Evolutionary conservation across 2,888 invertebrate species (phyloP).

Genomic region (Torymus texanus): DNA sequence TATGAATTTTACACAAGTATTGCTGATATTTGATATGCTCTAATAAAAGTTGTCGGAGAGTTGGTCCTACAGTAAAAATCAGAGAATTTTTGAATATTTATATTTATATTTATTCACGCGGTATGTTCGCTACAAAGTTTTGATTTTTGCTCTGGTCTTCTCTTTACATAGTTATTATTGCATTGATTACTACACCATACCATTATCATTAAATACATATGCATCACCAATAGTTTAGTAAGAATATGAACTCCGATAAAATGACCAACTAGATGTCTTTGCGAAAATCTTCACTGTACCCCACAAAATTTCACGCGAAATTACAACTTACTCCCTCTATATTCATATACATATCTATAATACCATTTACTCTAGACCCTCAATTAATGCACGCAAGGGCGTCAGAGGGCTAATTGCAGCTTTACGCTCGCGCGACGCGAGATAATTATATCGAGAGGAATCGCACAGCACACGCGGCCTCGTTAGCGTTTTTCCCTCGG

Average conservation of each 20-base stretch:
- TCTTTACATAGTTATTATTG: not conserved
- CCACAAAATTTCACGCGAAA: slow-evolving; percentile 40
- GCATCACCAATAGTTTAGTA: no score
- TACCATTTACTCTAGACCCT: slow-evolving; percentile 48
- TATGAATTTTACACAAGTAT: no score
- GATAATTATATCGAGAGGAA: slow-evolving; percentile 67
- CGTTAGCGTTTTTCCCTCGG: slow-evolving; percentile 65
- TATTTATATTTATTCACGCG: no score
- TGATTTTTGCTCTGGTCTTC: not conserved
- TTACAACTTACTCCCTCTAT: slow-evolving; percentile 16
- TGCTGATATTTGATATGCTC: no score
- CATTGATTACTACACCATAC: no score
- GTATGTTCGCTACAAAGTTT: no score
- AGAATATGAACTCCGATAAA: no score
- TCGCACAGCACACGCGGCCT: slow-evolving; percentile 58
- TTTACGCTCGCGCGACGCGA: slow-evolving; percentile 65
- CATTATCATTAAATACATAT: no score
- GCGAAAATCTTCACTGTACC: not conserved
- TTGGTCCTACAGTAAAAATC: no score
- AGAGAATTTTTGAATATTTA: no score
- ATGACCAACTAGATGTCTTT: no score
- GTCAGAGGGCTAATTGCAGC: slow-evolving; percentile 67
- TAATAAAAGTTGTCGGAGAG: no score
- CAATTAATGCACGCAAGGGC: slow-evolving; percentile 65
- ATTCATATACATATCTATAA: not conserved